Conservation (phyloP, 2,888 invertebrate species). For the Cremastinae sp. region DNA sequence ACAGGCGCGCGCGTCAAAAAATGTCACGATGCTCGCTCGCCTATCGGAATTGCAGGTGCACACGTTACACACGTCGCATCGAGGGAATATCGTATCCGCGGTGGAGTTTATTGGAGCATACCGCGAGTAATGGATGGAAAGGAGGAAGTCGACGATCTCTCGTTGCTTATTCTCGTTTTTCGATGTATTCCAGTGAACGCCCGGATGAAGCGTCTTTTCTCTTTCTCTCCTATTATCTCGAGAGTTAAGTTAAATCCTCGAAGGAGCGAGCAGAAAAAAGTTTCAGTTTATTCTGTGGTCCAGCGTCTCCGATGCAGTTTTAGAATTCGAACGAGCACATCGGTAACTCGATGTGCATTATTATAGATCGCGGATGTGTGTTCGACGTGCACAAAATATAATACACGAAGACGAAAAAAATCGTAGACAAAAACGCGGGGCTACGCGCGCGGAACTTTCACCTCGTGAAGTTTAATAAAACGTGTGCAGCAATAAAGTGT, state of each 20-base stretch:
- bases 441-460: slow-evolving; percentile 57
- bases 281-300: too few species aligned
- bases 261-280: too few species aligned
- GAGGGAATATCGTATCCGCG: slow-evolving; percentile 24
- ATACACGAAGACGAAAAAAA: slow-evolving; percentile 44
- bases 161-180: slow-evolving; percentile 27
- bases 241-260: too few species aligned
- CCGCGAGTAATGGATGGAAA: slow-evolving; percentile 55
- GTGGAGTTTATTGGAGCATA: slow-evolving; percentile 57
- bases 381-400: too few species aligned
- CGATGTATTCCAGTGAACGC: slow-evolving; percentile 3
- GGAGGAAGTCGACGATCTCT: slow-evolving; percentile 56
- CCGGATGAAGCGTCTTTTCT: too few species aligned
- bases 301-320: too few species aligned
- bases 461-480: slow-evolving; percentile 48
- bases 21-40: too few species aligned
- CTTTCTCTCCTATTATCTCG: too few species aligned
- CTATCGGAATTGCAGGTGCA: slow-evolving; percentile 22
- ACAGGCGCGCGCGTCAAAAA: too few species aligned
- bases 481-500: slow-evolving; percentile 38
- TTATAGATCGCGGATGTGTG: too few species aligned
- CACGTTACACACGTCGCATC: slow-evolving; percentile 25
- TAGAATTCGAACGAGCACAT: too few species aligned
- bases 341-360: background rate
- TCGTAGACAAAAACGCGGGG: slow-evolving; percentile 53